A percentile compares a stretch with the other conserved stretches of the same genome.
phyloP scores from a whole-genome alignment of 2,888 invertebrate genomes.

The Hanleya hanleyi region DNA sequence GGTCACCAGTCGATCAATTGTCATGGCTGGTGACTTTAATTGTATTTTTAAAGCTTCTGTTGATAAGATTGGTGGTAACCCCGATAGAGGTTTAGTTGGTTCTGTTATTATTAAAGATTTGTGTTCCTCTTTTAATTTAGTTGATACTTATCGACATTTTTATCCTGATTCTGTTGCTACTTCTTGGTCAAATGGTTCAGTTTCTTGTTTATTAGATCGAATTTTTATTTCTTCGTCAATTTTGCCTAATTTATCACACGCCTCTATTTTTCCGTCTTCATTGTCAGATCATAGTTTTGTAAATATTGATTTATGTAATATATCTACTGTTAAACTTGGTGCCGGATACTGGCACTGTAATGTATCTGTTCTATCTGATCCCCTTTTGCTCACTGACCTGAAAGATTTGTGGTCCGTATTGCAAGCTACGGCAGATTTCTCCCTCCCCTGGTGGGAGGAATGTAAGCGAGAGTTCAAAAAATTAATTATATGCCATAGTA shows the following conservation, averaged over 20 bases:
- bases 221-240: constrained; percentile 5
- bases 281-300: constrained; percentile 16
- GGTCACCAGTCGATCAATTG: background rate
- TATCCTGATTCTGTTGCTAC: background rate
- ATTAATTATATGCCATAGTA: background rate
- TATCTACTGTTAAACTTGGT: background rate
- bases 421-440: background rate
- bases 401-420: background rate
- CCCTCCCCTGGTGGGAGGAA: background rate
- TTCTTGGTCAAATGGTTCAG: constrained; percentile 1
- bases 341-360: constrained; percentile 18
- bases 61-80: constrained; percentile 10
- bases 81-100: background rate
- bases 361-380: background rate
- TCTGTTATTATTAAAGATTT: background rate
- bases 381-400: background rate
- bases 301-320: background rate
- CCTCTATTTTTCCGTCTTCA: background rate
- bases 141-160: background rate
- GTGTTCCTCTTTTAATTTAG: background rate
- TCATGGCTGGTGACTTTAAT: constrained; percentile 16
- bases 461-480: background rate
- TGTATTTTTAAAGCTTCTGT: background rate
- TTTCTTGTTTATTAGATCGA: constrained; percentile 10
- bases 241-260: background rate